phyloP scores from a whole-genome alignment of 2,113 vertebrate species.

The Thunnus maccoyii region DNA sequence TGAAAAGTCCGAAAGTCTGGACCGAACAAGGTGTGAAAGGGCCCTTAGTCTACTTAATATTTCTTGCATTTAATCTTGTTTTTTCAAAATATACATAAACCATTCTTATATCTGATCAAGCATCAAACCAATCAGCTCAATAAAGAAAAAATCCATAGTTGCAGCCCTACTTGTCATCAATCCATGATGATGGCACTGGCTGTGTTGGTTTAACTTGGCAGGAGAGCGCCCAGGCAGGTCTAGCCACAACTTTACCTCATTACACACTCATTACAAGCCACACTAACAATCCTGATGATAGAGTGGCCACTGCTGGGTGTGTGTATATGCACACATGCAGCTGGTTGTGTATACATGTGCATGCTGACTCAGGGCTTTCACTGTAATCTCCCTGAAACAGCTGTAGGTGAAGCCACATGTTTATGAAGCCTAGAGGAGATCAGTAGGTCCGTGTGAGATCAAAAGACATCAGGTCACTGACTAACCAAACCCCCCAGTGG shows the following conservation, averaged over 20 bases:
- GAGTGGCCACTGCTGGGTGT: constrained; percentile 35
- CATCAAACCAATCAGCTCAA: too few relatives aligned
- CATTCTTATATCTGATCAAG: too few relatives aligned
- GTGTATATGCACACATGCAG: constrained; percentile 20
- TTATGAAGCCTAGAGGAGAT: constrained; percentile 49
- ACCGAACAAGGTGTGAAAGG: too few relatives aligned
- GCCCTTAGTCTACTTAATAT: too few relatives aligned
- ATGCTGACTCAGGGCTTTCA: constrained; percentile 69
- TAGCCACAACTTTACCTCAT: constrained; percentile 43
- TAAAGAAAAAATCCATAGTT: too few relatives aligned
- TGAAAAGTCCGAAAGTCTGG: too few relatives aligned
- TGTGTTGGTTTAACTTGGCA: background rate
- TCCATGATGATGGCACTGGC: background rate
- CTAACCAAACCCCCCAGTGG: constrained; percentile 47
- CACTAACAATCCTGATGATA: constrained; percentile 31
- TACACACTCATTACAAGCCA: constrained; percentile 46
- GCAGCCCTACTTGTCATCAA: background rate
- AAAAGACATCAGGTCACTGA: constrained; percentile 67
- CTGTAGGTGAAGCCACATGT: constrained; percentile 72
- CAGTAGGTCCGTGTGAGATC: constrained; percentile 49
- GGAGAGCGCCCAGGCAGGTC: background rate
- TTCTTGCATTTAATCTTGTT: too few relatives aligned
- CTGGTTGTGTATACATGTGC: constrained; percentile 30
- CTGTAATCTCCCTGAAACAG: constrained; percentile 62
- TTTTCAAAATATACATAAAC: too few relatives aligned